Evolutionary conservation across 1,140 invertebrate species (phyloP), one percentile per base, ranked within the genome.

Genomic region (Metaphire vulgaris): DNA sequence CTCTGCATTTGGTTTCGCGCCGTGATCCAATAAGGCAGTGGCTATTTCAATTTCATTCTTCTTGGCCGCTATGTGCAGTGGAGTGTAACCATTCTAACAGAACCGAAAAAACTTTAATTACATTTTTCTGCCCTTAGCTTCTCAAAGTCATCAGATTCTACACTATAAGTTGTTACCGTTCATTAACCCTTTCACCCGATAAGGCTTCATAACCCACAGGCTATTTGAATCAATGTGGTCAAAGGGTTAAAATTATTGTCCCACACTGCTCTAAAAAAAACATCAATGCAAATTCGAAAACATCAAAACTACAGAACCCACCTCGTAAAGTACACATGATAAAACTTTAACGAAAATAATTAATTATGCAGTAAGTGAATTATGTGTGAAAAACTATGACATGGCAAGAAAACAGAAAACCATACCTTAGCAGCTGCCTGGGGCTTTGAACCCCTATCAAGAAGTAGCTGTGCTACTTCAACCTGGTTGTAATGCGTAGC

Each of bases 401-500:
- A n/a, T n/a, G n/a, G n/a, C n/a, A n/a, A n/a, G n/a, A n/a, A n/a
- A n/a, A 96, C 95, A n/a, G 96, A 97, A 79, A 99, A 87, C 1
- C 97, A 97, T 81, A 92, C 93, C 90, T 99, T 98, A 34, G 97
- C 97, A 34, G 92, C 91, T 33, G 95, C 92, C 88, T 98, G 92
- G 32, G 93, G 92, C 67, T 94, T 96, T 66, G 97, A 96, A 66
- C 94, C 95, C 87, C 97, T 95, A 83, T 99, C 95, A 74, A 99
- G 86, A 2, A 99, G 88, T 67, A 99, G 89, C 41, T 96, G 89
- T 15, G 95, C 96, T 15, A 99, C 95, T 82, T 94, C 94, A 82
- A 96, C 93, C 85, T 99, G 95, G 84, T 99, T 97, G 83, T 99
- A 99, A 86, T 99, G 98, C 32, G 96, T 93, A 1, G 97, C 97